Evolutionary conservation across 2,888 invertebrate genomes (phyloP).

Genomic region (Stenotaenia linearis): DNA sequence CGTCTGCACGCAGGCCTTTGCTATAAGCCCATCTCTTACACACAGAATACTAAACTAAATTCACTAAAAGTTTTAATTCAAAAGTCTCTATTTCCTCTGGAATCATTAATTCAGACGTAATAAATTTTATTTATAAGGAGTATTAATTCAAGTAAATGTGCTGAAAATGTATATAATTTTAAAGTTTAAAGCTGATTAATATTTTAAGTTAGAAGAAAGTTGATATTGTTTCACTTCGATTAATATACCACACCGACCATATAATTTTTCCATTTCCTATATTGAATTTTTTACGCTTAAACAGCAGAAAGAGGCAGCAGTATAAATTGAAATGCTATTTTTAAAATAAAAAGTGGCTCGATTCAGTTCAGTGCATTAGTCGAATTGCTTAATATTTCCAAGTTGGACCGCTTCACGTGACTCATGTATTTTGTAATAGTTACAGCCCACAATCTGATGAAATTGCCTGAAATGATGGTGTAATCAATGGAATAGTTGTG

Average conservation of each 20-base stretch:
- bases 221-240: background rate
- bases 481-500: constrained; percentile 15
- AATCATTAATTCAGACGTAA: background rate
- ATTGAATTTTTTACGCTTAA: constrained; percentile 18
- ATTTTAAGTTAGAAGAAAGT: background rate
- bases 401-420: background rate
- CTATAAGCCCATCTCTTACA: background rate
- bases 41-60: background rate
- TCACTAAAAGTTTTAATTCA: background rate
- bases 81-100: background rate
- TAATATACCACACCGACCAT: background rate
- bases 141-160: background rate
- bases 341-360: background rate
- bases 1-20: background rate
- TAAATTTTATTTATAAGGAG: too few species aligned
- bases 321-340: background rate
- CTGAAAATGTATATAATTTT: background rate
- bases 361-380: constrained; percentile 11
- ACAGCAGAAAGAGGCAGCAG: background rate
- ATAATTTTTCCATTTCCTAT: constrained; percentile 3
- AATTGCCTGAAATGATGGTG: constrained; percentile 15
- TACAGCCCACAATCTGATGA: constrained; percentile 8
- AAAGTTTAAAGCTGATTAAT: background rate
- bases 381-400: constrained; percentile 19
- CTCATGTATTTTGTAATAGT: constrained; percentile 24